Evolutionary conservation across 2,113 vertebrate genomes (phyloP).

Genomic region (Microtus montanus): DNA sequence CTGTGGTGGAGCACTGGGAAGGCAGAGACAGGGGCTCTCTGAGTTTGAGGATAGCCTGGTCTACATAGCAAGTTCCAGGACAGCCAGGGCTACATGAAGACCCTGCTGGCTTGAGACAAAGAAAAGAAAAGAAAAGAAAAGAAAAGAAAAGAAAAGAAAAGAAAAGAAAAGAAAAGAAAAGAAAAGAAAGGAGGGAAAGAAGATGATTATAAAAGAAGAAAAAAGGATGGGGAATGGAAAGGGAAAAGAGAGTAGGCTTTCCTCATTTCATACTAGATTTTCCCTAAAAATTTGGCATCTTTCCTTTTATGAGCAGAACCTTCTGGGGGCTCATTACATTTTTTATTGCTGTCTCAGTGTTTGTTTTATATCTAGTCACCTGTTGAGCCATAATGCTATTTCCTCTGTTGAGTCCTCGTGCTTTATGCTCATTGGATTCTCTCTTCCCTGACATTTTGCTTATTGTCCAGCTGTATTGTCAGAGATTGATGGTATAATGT

Average conservation of each 20-base stretch:
- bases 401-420: neutral
- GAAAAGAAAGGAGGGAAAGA: too few relatives aligned
- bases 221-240: too few relatives aligned
- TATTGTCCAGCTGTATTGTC: neutral
- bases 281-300: conserved; percentile 27
- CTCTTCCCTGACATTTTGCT: neutral
- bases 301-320: neutral
- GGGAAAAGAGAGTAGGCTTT: neutral
- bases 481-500: neutral
- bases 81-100: neutral
- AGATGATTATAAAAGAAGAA: neutral
- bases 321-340: neutral
- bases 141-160: too few relatives aligned
- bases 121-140: too few relatives aligned
- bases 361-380: neutral
- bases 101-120: too few relatives aligned
- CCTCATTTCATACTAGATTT: neutral
- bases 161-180: too few relatives aligned
- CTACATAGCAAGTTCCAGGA: neutral
- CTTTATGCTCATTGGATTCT: conserved; percentile 22
- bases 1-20: neutral
- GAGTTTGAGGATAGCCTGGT: too few relatives aligned
- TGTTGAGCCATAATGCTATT: neutral
- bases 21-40: too few relatives aligned
- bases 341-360: conserved; percentile 12